A percentile compares a stretch with the other conserved stretches of the same genome.
Conservation (phyloP, 1,140 invertebrate species). For the Lepidurus couesii region DNA sequence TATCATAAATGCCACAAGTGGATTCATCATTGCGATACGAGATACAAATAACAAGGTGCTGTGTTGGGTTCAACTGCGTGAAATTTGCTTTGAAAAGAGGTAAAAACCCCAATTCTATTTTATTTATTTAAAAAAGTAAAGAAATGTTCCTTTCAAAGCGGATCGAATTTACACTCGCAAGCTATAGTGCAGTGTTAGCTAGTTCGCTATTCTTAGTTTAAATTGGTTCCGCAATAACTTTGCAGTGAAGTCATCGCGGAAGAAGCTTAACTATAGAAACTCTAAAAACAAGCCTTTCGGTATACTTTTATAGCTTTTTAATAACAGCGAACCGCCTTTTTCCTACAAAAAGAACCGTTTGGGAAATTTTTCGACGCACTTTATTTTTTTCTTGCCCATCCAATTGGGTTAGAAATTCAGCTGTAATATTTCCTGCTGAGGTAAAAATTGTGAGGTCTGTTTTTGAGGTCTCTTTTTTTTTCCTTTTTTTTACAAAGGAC, state of each 20-base stretch:
- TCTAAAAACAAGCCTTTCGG: no score
- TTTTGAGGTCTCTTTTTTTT: not conserved
- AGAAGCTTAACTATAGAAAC: not conserved
- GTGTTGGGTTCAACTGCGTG: not conserved
- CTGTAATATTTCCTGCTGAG: not conserved
- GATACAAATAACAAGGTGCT: not conserved
- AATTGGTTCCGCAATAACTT: not conserved
- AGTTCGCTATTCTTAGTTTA: not conserved
- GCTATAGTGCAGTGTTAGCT: not conserved
- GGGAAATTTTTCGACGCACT: not conserved
- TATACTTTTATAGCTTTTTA: no score
- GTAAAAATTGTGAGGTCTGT: not conserved
- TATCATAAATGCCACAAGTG: no score
- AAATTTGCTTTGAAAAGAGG: not conserved
- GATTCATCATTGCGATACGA: not conserved
- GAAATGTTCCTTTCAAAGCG: no score
- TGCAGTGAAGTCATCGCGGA: not conserved
- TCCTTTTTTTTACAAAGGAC: not conserved
- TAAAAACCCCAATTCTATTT: not conserved
- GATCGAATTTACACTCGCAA: no score
- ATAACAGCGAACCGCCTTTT: not conserved
- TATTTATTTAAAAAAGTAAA: not conserved
- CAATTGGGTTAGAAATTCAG: not conserved
- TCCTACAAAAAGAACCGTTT: not conserved
- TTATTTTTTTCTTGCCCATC: not conserved